Evolutionary conservation across 2,888 invertebrate species (phyloP).

Genomic region (Cepaea hortensis): DNA sequence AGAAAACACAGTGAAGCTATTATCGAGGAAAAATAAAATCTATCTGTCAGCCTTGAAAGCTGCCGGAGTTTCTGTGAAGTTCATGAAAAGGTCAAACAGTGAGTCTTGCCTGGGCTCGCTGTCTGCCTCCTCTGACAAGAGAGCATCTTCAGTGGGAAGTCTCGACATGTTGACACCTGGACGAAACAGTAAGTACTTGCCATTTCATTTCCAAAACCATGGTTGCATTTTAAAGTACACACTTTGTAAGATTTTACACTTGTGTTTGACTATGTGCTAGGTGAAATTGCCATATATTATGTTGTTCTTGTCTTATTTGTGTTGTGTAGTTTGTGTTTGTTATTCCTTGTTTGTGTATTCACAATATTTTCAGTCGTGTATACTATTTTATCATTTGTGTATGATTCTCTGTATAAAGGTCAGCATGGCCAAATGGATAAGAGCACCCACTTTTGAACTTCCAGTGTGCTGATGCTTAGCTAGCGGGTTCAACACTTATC

Average conservation of each 20-base stretch:
- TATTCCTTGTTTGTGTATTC: too few species aligned
- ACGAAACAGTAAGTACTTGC: background rate
- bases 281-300: background rate
- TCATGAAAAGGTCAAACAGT: constrained; percentile 29
- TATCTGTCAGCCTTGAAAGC: constrained; percentile 22
- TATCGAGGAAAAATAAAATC: constrained; percentile 40
- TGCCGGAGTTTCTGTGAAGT: constrained; percentile 10
- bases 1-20: constrained; percentile 68
- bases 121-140: background rate
- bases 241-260: background rate
- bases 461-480: too few species aligned
- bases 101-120: constrained; percentile 25
- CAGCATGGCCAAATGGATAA: too few species aligned
- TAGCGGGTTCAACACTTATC: too few species aligned
- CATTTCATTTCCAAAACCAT: background rate
- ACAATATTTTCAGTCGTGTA: too few species aligned
- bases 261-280: background rate
- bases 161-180: background rate
- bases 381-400: too few species aligned
- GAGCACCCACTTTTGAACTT: too few species aligned
- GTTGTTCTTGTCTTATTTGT: background rate
- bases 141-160: constrained; percentile 14
- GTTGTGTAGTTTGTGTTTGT: background rate
- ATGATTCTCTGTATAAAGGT: too few species aligned
- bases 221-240: too few species aligned